Evolutionary conservation across 2,888 invertebrate genomes (phyloP).

Genomic region (Holacanthella duospinosa): DNA sequence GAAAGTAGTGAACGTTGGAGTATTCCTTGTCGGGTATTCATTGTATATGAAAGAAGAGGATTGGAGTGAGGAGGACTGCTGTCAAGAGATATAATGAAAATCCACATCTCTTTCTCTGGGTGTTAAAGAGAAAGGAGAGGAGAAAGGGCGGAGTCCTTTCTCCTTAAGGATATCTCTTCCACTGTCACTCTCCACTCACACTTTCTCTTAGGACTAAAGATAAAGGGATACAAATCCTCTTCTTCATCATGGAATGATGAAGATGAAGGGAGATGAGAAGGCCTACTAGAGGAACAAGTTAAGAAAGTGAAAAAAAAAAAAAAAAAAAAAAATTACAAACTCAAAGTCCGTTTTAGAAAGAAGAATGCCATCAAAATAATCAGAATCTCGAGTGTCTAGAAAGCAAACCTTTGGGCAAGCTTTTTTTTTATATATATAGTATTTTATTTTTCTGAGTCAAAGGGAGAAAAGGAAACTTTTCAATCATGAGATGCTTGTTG

Average conservation of each 20-base stretch:
- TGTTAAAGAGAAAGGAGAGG: constrained; percentile 9
- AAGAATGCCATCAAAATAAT: constrained; percentile 37
- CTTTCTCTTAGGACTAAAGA: constrained; percentile 23
- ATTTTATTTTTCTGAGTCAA: not conserved
- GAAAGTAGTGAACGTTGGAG: not conserved
- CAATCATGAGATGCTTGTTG: constrained; percentile 29
- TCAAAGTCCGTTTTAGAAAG: not conserved
- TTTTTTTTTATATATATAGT: constrained; percentile 14
- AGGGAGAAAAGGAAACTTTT: constrained; percentile 24
- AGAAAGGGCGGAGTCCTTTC: not conserved
- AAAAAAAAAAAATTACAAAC: not conserved
- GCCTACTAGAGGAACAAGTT: no score
- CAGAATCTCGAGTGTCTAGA: constrained; percentile 16
- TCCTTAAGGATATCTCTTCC: constrained; percentile 7
- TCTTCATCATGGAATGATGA: constrained; percentile 4
- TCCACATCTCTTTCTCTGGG: not conserved
- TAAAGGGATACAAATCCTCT: constrained; percentile 33
- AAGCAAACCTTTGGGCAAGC: constrained; percentile 5
- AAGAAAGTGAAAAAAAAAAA: constrained; percentile 1
- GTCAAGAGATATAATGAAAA: constrained; percentile 5
- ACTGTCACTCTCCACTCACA: constrained; percentile 17
- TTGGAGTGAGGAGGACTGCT: not conserved
- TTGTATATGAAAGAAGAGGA: no score
- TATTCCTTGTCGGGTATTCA: no score
- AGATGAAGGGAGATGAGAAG: constrained; percentile 3